Conservation (phyloP, 2,888 invertebrate species). For the Chydorus sphaericus region DNA sequence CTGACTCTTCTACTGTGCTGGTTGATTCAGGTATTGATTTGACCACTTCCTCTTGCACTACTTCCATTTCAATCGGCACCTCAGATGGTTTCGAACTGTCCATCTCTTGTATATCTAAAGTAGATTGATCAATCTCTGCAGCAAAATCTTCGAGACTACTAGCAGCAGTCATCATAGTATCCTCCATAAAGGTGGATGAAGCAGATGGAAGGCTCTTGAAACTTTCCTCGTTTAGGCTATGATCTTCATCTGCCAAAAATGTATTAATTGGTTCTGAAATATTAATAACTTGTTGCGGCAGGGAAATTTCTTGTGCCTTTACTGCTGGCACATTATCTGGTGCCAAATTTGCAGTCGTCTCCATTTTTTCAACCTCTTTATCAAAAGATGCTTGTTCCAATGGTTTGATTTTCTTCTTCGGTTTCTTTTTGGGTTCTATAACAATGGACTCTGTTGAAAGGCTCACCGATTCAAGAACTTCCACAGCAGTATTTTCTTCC, state of each 20-base stretch:
- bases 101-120: neutral
- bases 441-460: no score
- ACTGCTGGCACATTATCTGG: neutral
- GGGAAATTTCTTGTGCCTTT: no score
- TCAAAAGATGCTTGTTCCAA: neutral
- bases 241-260: neutral
- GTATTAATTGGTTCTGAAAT: neutral
- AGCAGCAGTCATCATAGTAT: neutral
- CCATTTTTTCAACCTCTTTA: no score
- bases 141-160: neutral
- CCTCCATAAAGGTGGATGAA: neutral
- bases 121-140: neutral
- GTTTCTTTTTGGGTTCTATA: neutral
- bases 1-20: slow-evolving; percentile 16
- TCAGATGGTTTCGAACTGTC: no score
- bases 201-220: neutral
- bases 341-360: neutral
- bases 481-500: no score
- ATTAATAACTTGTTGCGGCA: neutral
- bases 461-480: no score
- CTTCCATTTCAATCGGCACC: no score
- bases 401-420: neutral
- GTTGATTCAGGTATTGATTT: neutral
- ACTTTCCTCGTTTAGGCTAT: neutral
- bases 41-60: neutral